phyloP scores from a whole-genome alignment of 2,888 invertebrate species.

The Pelosia muscerda region DNA sequence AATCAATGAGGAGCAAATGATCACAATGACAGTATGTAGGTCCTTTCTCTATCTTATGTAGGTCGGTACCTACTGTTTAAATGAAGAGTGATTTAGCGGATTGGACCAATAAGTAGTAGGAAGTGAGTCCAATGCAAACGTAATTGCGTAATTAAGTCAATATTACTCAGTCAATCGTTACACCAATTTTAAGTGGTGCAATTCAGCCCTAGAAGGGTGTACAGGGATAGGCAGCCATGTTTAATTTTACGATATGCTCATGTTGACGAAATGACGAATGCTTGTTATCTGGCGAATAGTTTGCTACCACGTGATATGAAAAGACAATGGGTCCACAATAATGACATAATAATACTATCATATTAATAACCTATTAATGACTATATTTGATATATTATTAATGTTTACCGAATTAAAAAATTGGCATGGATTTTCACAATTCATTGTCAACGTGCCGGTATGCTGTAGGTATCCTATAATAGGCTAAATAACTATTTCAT shows the following conservation, averaged over 20 bases:
- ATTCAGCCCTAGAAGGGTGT: not conserved
- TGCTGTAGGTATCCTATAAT: constrained; percentile 1
- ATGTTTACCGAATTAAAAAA: not conserved
- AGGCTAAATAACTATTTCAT: not conserved
- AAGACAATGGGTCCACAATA: not conserved
- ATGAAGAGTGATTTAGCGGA: not conserved
- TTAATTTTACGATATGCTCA: not conserved
- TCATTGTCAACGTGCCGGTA: not conserved
- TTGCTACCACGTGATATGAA: constrained; percentile 1
- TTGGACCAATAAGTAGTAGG: not conserved
- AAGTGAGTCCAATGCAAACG: not conserved
- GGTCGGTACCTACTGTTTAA: not conserved
- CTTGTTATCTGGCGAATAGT: not conserved
- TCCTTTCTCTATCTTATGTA: not conserved
- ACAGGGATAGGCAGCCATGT: not conserved
- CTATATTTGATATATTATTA: not conserved
- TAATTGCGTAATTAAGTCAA: not conserved
- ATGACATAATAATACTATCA: not conserved
- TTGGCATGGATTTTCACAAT: not conserved
- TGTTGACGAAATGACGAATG: not conserved
- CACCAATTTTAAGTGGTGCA: not conserved
- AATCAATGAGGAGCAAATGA: not conserved
- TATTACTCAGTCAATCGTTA: not conserved
- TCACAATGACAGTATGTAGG: not conserved
- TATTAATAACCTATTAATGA: not conserved